phyloP scores from a whole-genome alignment of 2,113 vertebrate genomes.

The Cyprinodon brontotheroides region DNA sequence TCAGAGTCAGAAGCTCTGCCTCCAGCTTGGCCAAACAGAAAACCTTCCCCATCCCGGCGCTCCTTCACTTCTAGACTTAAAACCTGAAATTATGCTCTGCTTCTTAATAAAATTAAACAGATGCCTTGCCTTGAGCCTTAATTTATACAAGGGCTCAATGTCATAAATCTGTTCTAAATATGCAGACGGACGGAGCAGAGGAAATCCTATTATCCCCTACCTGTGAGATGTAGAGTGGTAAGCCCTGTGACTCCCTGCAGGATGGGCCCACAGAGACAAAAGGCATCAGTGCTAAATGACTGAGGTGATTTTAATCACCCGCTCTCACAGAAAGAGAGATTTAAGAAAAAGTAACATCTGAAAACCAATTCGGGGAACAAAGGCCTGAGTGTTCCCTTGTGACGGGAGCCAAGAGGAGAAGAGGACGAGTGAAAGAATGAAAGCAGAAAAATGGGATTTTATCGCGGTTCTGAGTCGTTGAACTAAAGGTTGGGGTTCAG shows the following conservation, averaged over 20 bases:
- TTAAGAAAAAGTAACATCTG: constrained; percentile 74
- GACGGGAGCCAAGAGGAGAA: constrained; percentile 59
- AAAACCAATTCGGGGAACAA: constrained; percentile 76
- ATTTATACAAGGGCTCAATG: no score
- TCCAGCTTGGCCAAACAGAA: constrained; percentile 60
- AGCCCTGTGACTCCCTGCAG: constrained; percentile 68
- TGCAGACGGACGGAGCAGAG: constrained; percentile 45
- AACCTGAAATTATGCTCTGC: constrained; percentile 62
- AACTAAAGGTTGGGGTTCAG: constrained; percentile 62
- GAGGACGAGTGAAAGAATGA: constrained; percentile 57
- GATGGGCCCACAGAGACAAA: constrained; percentile 66
- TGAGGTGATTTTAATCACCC: constrained; percentile 71
- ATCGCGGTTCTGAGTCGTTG: constrained; percentile 66
- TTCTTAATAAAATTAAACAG: constrained; percentile 73
- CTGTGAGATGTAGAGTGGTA: constrained; percentile 72
- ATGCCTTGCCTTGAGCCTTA: constrained; percentile 67
- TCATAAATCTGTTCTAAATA: constrained; percentile 70
- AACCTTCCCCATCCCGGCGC: constrained; percentile 38
- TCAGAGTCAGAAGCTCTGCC: not conserved
- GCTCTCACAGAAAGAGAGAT: constrained; percentile 59
- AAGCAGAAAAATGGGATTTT: constrained; percentile 66
- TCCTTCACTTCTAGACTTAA: constrained; percentile 50
- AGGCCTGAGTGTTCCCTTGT: constrained; percentile 71
- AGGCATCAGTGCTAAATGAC: constrained; percentile 67
- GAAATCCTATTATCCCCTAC: constrained; percentile 78